Percentiles rank a stretch among this genome's conserved stretches.
phyloP scores from a whole-genome alignment of 2,797 vertebrate species.

The Paguma larvata region DNA sequence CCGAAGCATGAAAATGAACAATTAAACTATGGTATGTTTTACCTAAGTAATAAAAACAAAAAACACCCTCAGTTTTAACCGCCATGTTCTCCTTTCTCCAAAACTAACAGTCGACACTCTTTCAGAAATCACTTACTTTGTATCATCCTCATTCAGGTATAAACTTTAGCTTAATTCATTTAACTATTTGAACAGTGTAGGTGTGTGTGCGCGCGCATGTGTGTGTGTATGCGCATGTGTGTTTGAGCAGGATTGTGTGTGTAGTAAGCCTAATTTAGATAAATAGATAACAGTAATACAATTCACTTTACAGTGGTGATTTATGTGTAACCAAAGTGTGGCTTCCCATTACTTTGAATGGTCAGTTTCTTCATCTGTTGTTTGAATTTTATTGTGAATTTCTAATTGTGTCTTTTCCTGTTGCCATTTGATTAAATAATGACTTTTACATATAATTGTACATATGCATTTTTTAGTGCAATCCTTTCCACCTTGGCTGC shows the following conservation, averaged over 20 bases:
- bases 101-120: neutral
- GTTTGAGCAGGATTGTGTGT: neutral
- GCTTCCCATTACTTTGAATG: constrained; percentile 39
- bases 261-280: neutral
- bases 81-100: neutral
- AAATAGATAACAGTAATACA: constrained; percentile 43
- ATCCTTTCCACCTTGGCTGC: constrained; percentile 53
- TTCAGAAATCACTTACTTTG: constrained; percentile 58
- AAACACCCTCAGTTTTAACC: neutral
- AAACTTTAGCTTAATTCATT: constrained; percentile 65
- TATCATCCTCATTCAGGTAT: neutral
- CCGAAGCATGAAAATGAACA: constrained; percentile 16
- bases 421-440: neutral
- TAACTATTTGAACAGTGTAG: constrained; percentile 10
- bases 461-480: constrained; percentile 60
- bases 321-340: constrained; percentile 30
- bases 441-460: neutral
- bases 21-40: constrained; percentile 41
- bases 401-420: constrained; percentile 69
- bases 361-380: constrained; percentile 43
- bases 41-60: neutral
- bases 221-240: neutral
- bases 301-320: neutral
- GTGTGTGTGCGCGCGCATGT: neutral
- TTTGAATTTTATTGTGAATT: constrained; percentile 71